A percentile compares a stretch with the other conserved stretches of the same genome.
phyloP scores from a whole-genome alignment of 2,113 vertebrate genomes.

The Pachypanchax playfairii region DNA sequence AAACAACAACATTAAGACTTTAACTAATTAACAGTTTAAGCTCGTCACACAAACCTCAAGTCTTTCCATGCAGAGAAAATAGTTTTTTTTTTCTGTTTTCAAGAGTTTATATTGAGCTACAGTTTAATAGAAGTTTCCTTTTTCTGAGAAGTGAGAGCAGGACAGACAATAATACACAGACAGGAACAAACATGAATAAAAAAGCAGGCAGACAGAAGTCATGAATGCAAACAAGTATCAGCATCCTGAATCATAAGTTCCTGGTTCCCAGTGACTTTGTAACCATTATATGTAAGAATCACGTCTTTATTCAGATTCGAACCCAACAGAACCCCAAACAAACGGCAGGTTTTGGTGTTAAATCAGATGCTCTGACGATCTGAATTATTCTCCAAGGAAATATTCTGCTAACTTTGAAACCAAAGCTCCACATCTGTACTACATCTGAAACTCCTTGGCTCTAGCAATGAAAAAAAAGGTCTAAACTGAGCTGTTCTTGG shows the following conservation, averaged over 20 bases:
- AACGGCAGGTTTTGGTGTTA: too few relatives aligned
- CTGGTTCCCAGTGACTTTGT: constrained; percentile 8
- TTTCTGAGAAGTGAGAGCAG: constrained; percentile 10
- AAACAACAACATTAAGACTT: too few relatives aligned
- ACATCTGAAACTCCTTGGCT: too few relatives aligned
- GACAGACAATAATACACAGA: constrained; percentile 5
- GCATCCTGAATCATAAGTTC: neutral
- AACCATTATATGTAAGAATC: neutral
- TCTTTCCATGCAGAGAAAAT: neutral
- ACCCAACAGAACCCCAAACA: neutral
- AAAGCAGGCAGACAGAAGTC: neutral
- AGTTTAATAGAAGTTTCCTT: constrained; percentile 34
- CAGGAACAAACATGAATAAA: constrained; percentile 9
- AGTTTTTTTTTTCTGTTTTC: constrained; percentile 24
- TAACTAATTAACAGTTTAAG: neutral
- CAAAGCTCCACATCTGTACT: neutral
- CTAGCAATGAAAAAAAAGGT: too few relatives aligned
- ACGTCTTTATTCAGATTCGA: neutral
- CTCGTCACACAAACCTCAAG: neutral
- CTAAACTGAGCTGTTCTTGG: too few relatives aligned
- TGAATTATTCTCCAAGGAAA: too few relatives aligned
- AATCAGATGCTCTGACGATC: too few relatives aligned
- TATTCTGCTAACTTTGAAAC: neutral
- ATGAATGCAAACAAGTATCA: constrained; percentile 1
- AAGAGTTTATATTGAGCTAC: constrained; percentile 22